These are phyloP conservation scores for Bubo blakistoni DNA, from an alignment of 2,113 vertebrate species.

Conservation along the genomic window DNA sequence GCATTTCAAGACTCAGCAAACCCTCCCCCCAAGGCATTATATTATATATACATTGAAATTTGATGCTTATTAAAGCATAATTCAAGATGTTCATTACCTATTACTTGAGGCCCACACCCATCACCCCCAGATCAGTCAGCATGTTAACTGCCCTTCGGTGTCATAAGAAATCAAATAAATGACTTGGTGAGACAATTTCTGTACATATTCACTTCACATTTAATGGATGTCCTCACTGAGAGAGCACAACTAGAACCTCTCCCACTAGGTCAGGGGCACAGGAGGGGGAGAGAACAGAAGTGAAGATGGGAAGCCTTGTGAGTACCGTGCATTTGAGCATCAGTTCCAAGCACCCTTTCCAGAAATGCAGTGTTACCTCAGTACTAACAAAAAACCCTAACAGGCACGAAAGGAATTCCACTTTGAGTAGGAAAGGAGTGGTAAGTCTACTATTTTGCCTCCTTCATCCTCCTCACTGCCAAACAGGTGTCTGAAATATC, in stretches of 20 bases:
- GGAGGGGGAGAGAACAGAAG: background rate
- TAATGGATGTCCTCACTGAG: background rate
- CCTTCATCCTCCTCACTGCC: background rate
- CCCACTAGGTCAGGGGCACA: background rate
- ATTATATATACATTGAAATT: background rate
- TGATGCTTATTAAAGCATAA: slow-evolving; percentile 17
- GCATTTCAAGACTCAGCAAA: background rate
- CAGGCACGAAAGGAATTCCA: background rate
- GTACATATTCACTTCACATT: background rate
- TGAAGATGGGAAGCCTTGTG: background rate
- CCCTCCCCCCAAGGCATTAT: background rate
- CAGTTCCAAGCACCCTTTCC: background rate
- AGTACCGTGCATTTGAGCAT: accelerated
- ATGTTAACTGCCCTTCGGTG: background rate
- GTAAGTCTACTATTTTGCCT: background rate
- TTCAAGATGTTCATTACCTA: background rate
- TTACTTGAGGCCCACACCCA: background rate
- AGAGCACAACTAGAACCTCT: background rate
- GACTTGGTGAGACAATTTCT: background rate
- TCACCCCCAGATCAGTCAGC: background rate
- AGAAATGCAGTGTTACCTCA: accelerated
- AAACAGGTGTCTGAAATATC: background rate
- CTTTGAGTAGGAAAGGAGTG: background rate
- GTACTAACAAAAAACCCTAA: background rate
- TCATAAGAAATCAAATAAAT: slow-evolving; percentile 28